These are phyloP conservation scores for Ptiloglossa arizonensis DNA, from an alignment of 1,140 invertebrate species.

Conservation along the genomic window DNA sequence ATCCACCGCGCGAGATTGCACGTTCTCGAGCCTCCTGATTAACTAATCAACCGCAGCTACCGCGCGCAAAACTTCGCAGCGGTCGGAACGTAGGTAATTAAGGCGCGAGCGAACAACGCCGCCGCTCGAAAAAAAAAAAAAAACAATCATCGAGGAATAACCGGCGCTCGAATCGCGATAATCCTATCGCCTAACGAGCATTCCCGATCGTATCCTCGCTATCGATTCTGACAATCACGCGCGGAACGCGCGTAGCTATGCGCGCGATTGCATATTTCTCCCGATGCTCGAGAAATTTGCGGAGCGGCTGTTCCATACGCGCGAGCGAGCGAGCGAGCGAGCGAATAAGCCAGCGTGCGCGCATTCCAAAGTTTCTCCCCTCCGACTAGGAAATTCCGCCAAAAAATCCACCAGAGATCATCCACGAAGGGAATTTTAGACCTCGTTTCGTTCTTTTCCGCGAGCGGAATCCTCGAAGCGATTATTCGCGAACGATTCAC, in stretches of 20 bases:
- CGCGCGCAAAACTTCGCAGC: neutral
- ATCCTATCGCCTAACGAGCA: conserved; percentile 55
- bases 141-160: neutral
- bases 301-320: neutral
- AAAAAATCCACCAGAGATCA: neutral
- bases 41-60: neutral
- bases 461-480: too few relatives aligned
- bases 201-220: conserved; percentile 59
- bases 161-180: conserved; percentile 4
- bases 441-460: too few relatives aligned
- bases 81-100: conserved; percentile 6
- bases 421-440: too few relatives aligned
- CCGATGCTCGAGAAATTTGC: conserved; percentile 21
- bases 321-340: too few relatives aligned
- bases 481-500: too few relatives aligned
- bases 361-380: neutral
- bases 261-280: conserved; percentile 43
- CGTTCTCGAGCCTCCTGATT: neutral
- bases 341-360: too few relatives aligned
- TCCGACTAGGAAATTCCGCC: neutral
- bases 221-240: conserved; percentile 61
- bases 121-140: neutral
- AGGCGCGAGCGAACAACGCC: neutral
- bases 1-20: neutral
- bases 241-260: conserved; percentile 32